These are phyloP conservation scores for Cephus pulcher DNA, from an alignment of 2,888 invertebrate species.

Conservation along the genomic window DNA sequence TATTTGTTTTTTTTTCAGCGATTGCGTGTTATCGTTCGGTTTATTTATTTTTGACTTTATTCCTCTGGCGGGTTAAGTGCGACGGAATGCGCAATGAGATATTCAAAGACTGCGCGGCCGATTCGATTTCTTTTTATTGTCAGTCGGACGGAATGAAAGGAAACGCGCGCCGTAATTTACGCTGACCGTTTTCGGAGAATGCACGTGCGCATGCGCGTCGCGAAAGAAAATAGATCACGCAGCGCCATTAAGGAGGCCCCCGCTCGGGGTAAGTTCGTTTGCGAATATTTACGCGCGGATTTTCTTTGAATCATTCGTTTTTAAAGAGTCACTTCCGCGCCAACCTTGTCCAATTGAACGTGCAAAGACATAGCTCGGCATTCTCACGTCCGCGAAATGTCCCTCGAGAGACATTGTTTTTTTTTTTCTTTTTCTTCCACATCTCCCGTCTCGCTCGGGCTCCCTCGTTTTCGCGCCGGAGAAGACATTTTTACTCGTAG, in stretches of 20 bases:
- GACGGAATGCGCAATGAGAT: no score
- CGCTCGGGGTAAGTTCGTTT: neutral
- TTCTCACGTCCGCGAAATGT: no score
- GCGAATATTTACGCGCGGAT: constrained; percentile 4
- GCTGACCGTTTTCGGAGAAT: neutral
- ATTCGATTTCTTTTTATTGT: no score
- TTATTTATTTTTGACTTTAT: no score
- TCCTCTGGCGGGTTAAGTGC: no score
- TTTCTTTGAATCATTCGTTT: constrained; percentile 7
- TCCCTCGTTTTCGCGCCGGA: no score
- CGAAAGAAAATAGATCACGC: neutral
- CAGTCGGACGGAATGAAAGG: neutral
- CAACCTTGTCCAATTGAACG: neutral
- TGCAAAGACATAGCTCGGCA: no score
- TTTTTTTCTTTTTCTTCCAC: neutral
- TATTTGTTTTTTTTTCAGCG: no score
- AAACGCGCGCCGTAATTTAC: constrained; percentile 1
- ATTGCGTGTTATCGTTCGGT: no score
- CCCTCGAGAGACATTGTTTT: no score
- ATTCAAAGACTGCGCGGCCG: no score
- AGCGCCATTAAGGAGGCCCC: neutral
- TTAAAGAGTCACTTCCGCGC: constrained; percentile 6
- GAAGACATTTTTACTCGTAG: no score
- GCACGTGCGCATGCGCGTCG: neutral
- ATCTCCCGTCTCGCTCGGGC: neutral